Evolutionary conservation across 2,888 invertebrate species (phyloP), one percentile per base, ranked within the genome.

Genomic region (Lomographa bimaculata): DNA sequence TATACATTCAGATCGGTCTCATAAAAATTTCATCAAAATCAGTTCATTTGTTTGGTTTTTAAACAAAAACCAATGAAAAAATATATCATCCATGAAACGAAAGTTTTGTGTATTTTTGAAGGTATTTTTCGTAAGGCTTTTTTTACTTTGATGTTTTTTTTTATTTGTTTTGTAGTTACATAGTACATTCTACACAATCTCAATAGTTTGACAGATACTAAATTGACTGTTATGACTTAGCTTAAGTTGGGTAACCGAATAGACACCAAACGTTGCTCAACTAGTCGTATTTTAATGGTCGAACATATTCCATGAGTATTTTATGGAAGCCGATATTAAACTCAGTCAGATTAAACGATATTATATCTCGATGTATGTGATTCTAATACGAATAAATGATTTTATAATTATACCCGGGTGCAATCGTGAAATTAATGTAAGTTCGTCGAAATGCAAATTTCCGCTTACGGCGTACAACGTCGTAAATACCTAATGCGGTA

Each of bases 391-490:
- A 26, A 32, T 43, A 41, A 20, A 46, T 56, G 47, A 37, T 40
- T 25, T 23, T 25, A 45, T 50, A 52, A 52, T 57, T 51, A 48
- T 47, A 46, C 20, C 47, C 39, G 44, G 51, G 43, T 47, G 51
- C 48, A 52, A 51, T 54, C 57, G 38, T 62, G 47, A 57, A 58
- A 50, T 52, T 46, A 56, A 60, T 54, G 47, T 32, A 35, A 28
- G 24, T 34, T 5, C 46, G 46, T 60, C 52, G 51, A 60, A 64
- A 61, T 61, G 57, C 57, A 56, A 62, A 66, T 64, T 51, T 55
- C 24, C 30, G 48, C 44, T 53, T 44, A 49, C 46, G 46, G 42
- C 49, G 44, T 54, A 58, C 40, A 49, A 38, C 41, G 55, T 60
- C 51, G 57, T 68, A 61, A 64, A 62, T 64, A 47, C 47, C 54